phyloP scores from a whole-genome alignment of 2,113 vertebrate genomes.

The Colossoma macropomum region DNA sequence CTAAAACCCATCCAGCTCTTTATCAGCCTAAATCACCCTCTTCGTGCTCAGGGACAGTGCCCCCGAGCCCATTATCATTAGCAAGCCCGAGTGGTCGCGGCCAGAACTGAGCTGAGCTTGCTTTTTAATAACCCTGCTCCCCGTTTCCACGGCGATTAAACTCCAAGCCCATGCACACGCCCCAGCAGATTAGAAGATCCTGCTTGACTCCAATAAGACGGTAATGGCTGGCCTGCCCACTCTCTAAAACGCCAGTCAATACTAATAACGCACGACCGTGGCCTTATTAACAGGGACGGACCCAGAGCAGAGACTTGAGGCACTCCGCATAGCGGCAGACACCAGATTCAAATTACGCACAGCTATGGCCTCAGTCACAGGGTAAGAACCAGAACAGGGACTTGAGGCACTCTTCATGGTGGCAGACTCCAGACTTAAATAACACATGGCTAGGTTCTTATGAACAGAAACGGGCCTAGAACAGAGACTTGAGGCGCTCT shows the following conservation, averaged over 20 bases:
- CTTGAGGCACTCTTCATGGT: background rate
- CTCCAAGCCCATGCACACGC: constrained; percentile 36
- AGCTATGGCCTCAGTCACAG: constrained; percentile 32
- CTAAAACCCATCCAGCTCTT: constrained; percentile 35
- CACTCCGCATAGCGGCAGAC: background rate
- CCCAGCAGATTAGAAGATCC: constrained; percentile 36
- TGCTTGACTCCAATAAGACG: constrained; percentile 41
- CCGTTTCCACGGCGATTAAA: constrained; percentile 53
- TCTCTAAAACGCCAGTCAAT: constrained; percentile 38
- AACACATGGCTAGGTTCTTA: constrained; percentile 20
- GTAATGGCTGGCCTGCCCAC: constrained; percentile 44
- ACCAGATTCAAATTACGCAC: constrained; percentile 20
- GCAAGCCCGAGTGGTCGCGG: constrained; percentile 25
- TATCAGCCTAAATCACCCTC: constrained; percentile 22
- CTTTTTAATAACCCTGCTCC: constrained; percentile 49
- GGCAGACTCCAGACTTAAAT: constrained; percentile 7
- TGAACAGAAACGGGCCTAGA: constrained; percentile 36
- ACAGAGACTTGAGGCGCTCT: constrained; percentile 18
- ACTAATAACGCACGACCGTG: constrained; percentile 39
- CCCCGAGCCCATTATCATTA: constrained; percentile 45
- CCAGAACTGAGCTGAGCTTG: constrained; percentile 33
- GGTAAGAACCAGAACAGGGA: constrained; percentile 13
- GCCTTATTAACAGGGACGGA: constrained; percentile 48
- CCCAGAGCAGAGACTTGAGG: constrained; percentile 30
- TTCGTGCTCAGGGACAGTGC: constrained; percentile 20